Evolutionary conservation across 2,113 vertebrate species (phyloP), one percentile per base, ranked within the genome.

Genomic region (Anser brachyrhynchus): DNA sequence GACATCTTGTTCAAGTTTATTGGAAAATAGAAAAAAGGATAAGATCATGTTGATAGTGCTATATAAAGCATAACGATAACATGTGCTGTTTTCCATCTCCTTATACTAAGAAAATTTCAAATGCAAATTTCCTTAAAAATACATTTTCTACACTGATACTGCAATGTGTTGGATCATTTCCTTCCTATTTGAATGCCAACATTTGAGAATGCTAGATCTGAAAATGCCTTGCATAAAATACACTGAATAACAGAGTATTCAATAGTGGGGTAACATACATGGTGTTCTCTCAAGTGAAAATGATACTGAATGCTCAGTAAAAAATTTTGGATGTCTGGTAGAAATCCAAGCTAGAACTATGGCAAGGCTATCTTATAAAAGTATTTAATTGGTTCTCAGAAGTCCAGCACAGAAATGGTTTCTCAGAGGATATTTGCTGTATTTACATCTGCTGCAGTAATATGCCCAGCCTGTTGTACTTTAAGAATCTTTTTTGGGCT

Each of bases 261-360:
- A 87, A 84, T 86, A 89, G 93, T 73, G 74, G 91, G 73, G 61
- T 59, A 93, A 89, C 89, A 94, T 75, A 91, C 84, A 83, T 86
- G 44, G 85, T 92, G 89, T 96, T 93, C 91, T 95, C 93, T 51
- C 65, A 93, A 95, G 46, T 78, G 70, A 93, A 92, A 95, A 87
- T 85, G 57, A 57, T 82, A 82, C 41, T 79, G 54, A 95, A 79
- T 31, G 1, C 31, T 74, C 72, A 46, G 79, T 88, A 70, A 93
- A 91, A 88, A 61, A 81, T 64, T 14, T 52, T 83, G 33, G 6
- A 33, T 69, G 43, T 71, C 52, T 94, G 43, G 74, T 88, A 87
- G 72, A 92, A 78, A 87, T 62, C 59, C 17, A 80, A 67, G 74
- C 76, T 51, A 93, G 69, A 77, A 89, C 16, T 28, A 23, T 61